A percentile compares a stretch with the other conserved stretches of the same genome.
phyloP scores from a whole-genome alignment of 2,888 invertebrate species.

The Dryocosmus kuriphilus region DNA sequence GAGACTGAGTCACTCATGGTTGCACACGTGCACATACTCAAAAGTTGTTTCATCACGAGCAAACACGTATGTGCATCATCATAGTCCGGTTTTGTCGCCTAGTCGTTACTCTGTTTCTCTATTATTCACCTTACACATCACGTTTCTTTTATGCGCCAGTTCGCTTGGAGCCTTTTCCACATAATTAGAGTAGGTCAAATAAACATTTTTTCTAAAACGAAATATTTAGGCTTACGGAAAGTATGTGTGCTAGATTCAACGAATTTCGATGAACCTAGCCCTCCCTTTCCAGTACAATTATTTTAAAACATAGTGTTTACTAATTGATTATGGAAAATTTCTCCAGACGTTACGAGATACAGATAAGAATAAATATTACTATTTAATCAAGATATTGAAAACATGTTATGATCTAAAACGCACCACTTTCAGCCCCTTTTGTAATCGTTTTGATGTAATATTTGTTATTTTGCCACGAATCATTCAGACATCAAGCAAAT shows the following conservation, averaged over 20 bases:
- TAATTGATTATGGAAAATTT: background rate
- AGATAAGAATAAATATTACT: background rate
- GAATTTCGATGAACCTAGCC: too few species aligned
- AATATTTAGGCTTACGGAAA: too few species aligned
- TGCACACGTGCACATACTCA: conserved; percentile 4
- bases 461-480: background rate
- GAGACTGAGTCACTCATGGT: conserved; percentile 67
- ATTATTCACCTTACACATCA: background rate
- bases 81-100: conserved; percentile 32
- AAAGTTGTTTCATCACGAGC: conserved; percentile 3
- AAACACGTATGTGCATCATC: conserved; percentile 24
- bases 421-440: background rate
- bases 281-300: background rate
- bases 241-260: too few species aligned
- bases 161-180: background rate
- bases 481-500: background rate
- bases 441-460: background rate
- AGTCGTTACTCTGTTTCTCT: conserved; percentile 4
- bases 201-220: background rate
- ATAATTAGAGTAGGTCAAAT: background rate
- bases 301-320: background rate
- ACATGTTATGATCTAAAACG: background rate
- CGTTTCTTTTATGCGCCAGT: background rate
- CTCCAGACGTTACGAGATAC: background rate
- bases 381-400: background rate